Percentiles rank a stretch among this genome's conserved stretches.
phyloP scores from a whole-genome alignment of 2,113 vertebrate genomes.

The Athene noctua region DNA sequence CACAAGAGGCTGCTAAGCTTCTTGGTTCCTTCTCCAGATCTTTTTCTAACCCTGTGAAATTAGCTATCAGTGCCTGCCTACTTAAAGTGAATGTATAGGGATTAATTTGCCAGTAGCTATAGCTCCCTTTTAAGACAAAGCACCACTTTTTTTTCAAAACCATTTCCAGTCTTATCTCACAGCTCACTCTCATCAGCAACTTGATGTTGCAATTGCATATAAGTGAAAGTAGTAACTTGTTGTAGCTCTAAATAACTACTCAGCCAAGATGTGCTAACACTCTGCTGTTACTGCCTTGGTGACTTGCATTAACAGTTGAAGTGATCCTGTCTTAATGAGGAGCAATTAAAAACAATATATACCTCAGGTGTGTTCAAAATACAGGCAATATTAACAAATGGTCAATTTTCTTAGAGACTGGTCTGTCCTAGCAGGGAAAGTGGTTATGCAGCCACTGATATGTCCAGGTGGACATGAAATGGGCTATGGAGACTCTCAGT shows the following conservation, averaged over 20 bases:
- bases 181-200: background rate
- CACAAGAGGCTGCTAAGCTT: conserved; percentile 57
- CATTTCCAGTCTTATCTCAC: background rate
- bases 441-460: background rate
- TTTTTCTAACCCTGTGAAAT: conserved; percentile 4
- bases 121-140: background rate
- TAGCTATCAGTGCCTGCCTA: background rate
- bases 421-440: background rate
- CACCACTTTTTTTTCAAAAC: background rate
- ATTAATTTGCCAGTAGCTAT: background rate
- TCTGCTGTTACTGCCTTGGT: background rate
- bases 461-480: background rate
- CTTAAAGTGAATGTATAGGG: accelerated
- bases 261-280: background rate
- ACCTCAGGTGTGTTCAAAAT: background rate
- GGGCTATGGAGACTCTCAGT: background rate
- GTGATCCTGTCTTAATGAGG: background rate
- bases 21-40: background rate
- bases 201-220: background rate
- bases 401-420: background rate
- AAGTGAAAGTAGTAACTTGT: background rate
- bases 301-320: background rate
- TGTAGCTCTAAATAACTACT: background rate
- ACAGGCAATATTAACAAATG: background rate
- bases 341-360: background rate